Percentiles rank a stretch among this genome's conserved stretches.
Evolutionary conservation across 1,140 invertebrate species (phyloP).

Genomic region (Hylaeus volcanicus): DNA sequence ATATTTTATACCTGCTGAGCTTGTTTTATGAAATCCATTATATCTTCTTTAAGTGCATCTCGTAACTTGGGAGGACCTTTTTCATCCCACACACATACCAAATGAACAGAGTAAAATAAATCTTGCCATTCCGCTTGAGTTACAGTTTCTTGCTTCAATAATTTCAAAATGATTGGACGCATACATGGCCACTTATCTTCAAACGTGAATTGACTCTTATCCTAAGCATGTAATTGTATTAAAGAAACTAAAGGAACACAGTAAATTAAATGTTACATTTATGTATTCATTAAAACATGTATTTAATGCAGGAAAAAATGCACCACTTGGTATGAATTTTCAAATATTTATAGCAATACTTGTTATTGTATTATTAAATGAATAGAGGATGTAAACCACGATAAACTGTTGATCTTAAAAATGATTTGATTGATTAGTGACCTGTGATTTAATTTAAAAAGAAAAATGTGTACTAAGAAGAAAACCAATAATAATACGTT

Average conservation of each 20-base stretch:
- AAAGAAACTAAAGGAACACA: neutral
- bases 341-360: neutral
- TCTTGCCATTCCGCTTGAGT: conserved; percentile 98
- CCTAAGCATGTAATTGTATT: conserved; percentile 55
- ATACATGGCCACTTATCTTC: conserved; percentile 98
- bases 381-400: neutral
- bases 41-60: conserved; percentile 94
- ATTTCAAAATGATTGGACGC: conserved; percentile 94
- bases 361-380: neutral
- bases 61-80: conserved; percentile 94
- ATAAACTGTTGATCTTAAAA: neutral
- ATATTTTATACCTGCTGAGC: conserved; percentile 87
- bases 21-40: conserved; percentile 96
- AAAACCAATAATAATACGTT: neutral
- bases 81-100: conserved; percentile 97
- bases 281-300: neutral
- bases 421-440: neutral
- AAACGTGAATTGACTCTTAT: conserved; percentile 85
- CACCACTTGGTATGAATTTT: conserved; percentile 2
- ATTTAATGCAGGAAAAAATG: neutral
- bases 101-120: conserved; percentile 96
- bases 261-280: neutral
- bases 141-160: conserved; percentile 95
- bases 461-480: neutral
- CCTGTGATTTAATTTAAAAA: neutral